Conservation (phyloP, 1,140 invertebrate genomes). For the Cyclina sinensis region DNA sequence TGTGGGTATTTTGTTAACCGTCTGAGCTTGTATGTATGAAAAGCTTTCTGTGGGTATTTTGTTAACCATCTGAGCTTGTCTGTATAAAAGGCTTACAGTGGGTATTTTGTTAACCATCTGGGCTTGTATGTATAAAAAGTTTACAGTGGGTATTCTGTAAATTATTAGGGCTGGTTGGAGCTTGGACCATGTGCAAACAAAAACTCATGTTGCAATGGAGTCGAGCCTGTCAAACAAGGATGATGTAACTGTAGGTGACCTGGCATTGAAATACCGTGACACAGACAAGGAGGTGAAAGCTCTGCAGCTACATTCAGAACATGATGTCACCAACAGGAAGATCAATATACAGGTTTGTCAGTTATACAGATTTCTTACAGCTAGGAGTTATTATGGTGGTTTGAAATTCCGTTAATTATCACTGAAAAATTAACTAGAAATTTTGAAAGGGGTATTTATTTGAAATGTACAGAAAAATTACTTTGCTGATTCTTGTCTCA, state of each 20-base stretch:
- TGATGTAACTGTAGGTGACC: neutral
- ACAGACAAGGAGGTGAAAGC: neutral
- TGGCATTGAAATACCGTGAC: conserved; percentile 1
- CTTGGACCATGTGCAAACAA: conserved; percentile 43
- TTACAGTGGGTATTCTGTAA: neutral
- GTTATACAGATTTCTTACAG: neutral
- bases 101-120: too few species aligned
- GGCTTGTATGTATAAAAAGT: neutral
- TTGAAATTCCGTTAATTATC: too few species aligned
- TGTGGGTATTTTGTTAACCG: too few species aligned
- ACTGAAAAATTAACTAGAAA: too few species aligned
- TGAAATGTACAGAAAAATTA: too few species aligned
- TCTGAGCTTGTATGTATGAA: too few species aligned
- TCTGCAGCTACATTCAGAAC: neutral
- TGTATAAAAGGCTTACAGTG: too few species aligned
- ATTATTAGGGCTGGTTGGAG: conserved; percentile 47
- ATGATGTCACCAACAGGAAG: neutral
- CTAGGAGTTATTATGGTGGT: neutral
- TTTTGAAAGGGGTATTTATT: too few species aligned
- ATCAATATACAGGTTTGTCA: conserved; percentile 25
- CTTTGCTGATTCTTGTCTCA: too few species aligned
- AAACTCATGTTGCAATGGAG: conserved; percentile 39
- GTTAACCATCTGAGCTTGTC: too few species aligned
- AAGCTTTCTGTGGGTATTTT: too few species aligned
- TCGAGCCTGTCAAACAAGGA: neutral